A percentile compares a stretch with the other conserved stretches of the same genome.
Evolutionary conservation across 2,888 invertebrate species (phyloP).

Genomic region (Anoplius nigerrimus): DNA sequence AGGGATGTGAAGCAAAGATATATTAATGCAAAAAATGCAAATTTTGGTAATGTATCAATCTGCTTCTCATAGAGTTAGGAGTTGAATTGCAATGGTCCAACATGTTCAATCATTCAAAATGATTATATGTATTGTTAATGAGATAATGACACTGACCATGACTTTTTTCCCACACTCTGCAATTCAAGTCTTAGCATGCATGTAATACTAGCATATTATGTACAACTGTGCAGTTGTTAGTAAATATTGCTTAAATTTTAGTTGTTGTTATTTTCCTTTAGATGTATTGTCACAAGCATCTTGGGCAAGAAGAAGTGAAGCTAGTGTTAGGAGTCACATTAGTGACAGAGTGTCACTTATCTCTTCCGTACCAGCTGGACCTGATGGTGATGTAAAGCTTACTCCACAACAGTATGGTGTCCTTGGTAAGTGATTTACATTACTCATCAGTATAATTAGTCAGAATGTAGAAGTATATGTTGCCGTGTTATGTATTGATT

Average conservation of each 20-base stretch:
- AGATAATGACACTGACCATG: too few species aligned
- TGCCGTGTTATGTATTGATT: too few species aligned
- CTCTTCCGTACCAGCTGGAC: conserved; percentile 71
- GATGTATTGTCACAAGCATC: conserved; percentile 71
- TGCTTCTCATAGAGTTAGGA: too few species aligned
- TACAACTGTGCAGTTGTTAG: too few species aligned
- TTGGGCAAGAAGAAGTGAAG: conserved; percentile 71
- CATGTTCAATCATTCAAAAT: too few species aligned
- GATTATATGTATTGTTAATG: too few species aligned
- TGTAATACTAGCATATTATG: too few species aligned
- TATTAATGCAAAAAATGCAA: conserved; percentile 66
- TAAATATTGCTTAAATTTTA: not conserved
- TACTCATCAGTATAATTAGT: not conserved
- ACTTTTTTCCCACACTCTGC: too few species aligned
- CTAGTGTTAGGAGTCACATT: conserved; percentile 70
- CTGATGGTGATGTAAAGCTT: conserved; percentile 80
- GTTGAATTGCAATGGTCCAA: too few species aligned
- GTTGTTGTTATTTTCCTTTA: conserved; percentile 28
- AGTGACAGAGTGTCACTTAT: conserved; percentile 71
- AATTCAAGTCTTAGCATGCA: too few species aligned
- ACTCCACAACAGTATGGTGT: conserved; percentile 93
- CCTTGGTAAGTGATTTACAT: conserved; percentile 82
- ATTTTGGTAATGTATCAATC: conserved; percentile 65
- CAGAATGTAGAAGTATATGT: not conserved
- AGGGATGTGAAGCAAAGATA: conserved; percentile 68